These are phyloP conservation scores for Steinernema carpocapsae DNA, from an alignment of 2,888 invertebrate species.

Conservation along the genomic window DNA sequence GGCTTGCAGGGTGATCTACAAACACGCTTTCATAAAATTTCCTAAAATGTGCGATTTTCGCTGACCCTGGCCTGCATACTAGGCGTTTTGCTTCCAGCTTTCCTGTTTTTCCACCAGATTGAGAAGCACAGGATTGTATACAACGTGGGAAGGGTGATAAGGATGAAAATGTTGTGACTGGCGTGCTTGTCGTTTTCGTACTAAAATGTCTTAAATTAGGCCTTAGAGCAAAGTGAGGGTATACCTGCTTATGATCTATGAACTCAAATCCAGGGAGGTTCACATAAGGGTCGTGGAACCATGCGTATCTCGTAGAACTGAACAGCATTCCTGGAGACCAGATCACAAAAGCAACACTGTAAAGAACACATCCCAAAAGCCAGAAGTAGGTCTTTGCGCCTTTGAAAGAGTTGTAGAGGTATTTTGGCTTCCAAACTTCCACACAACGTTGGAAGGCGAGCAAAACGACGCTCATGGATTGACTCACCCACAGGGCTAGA, in stretches of 20 bases:
- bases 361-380: neutral
- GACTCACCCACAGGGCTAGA: neutral
- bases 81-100: neutral
- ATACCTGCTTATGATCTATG: neutral
- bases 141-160: neutral
- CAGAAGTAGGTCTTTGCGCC: neutral
- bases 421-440: neutral
- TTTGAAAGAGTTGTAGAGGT: neutral
- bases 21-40: too few species aligned
- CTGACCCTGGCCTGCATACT: neutral
- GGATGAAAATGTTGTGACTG: neutral
- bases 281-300: slow-evolving; percentile 9
- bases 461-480: slow-evolving; percentile 3
- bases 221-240: too few species aligned
- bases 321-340: neutral
- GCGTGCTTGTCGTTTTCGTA: neutral
- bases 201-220: neutral
- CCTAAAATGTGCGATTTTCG: too few species aligned
- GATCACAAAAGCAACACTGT: neutral
- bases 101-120: neutral
- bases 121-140: neutral
- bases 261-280: neutral
- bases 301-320: neutral
- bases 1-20: neutral
- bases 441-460: neutral